These are phyloP conservation scores for Pachliopta kotzebuea DNA, from an alignment of 2,888 invertebrate species.

Conservation along the genomic window DNA sequence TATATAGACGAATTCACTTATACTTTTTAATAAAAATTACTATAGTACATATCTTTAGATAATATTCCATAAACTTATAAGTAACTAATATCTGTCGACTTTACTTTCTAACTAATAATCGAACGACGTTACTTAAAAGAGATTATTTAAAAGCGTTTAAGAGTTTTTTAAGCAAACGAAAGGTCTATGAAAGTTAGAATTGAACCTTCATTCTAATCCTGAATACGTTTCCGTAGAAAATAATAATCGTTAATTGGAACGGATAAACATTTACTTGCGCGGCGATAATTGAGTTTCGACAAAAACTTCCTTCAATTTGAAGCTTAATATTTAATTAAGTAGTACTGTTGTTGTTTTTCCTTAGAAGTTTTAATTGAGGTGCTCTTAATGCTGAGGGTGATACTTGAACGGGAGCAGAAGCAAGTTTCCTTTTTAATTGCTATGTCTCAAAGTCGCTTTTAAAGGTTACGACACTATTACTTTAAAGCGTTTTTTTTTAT, in stretches of 20 bases:
- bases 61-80: too few relatives aligned
- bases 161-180: too few relatives aligned
- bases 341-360: conserved; percentile 57
- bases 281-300: conserved; percentile 43
- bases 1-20: too few relatives aligned
- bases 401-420: conserved; percentile 33
- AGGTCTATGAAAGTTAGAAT: not conserved
- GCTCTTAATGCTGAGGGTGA: conserved; percentile 48
- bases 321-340: conserved; percentile 57
- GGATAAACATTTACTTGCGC: conserved; percentile 24
- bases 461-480: conserved; percentile 32
- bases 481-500: conserved; percentile 5
- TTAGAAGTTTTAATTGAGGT: conserved; percentile 65
- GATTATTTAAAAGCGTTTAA: too few relatives aligned
- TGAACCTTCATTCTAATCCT: conserved; percentile 3
- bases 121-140: too few relatives aligned
- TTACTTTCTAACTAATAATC: too few relatives aligned
- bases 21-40: too few relatives aligned
- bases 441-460: conserved; percentile 28
- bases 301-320: conserved; percentile 48
- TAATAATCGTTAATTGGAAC: conserved; percentile 25
- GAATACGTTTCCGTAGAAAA: conserved; percentile 6
- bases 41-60: too few relatives aligned
- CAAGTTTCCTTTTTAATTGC: conserved; percentile 22
- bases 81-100: too few relatives aligned